A percentile compares a stretch with the other conserved stretches of the same genome.
These are phyloP conservation scores for Corythoichthys intestinalis DNA, from an alignment of 2,113 vertebrate species.

Conservation along the genomic window DNA sequence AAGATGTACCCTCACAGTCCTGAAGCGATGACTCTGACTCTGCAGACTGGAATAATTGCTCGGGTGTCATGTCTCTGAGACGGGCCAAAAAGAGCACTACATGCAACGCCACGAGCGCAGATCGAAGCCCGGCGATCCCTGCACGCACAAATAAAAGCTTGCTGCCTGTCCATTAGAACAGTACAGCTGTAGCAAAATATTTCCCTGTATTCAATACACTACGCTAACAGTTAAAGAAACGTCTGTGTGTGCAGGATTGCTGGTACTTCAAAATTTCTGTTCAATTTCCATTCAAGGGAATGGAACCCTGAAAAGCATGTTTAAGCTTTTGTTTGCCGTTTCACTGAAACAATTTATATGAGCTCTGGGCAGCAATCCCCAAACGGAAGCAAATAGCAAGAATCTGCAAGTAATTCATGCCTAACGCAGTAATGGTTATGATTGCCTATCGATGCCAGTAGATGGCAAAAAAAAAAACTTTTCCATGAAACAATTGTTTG, in stretches of 20 bases:
- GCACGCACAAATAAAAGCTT: constrained; percentile 12
- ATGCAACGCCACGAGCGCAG: constrained; percentile 10
- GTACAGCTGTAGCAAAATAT: not conserved
- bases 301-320: constrained; percentile 14
- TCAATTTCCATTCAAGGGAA: not conserved
- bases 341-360: not conserved
- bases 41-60: constrained; percentile 62
- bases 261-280: constrained; percentile 8
- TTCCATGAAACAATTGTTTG: not conserved
- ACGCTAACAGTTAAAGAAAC: not conserved
- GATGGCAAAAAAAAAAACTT: not conserved
- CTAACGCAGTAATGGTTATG: not conserved
- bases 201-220: too few relatives aligned
- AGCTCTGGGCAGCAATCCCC: not conserved
- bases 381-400: not conserved
- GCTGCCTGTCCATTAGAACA: not conserved
- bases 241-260: constrained; percentile 20
- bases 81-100: not conserved
- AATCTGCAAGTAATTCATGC: not conserved
- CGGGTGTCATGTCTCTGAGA: constrained; percentile 45
- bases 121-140: constrained; percentile 14
- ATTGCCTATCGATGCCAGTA: not conserved
- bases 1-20: constrained; percentile 52
- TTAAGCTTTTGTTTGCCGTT: constrained; percentile 7
- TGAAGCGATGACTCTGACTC: constrained; percentile 30